These are phyloP conservation scores for fruit fly (Drosophila melanogaster) DNA, from an alignment of 1,140 invertebrate genomes.

Conservation along the genomic window Release_6_plus_ISO1_MT NT_033777.3:16296501-16297000, in stretches of 20 bases:
- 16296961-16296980: conserved; percentile 99
- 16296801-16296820: too few species aligned
- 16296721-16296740: conserved; percentile 99
- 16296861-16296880: conserved; percentile 99
- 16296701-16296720: conserved; percentile 99
- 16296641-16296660: conserved; percentile 78
- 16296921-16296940: conserved; percentile 99
- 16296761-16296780: conserved; percentile 99
- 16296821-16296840: conserved; percentile 90
- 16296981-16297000: conserved; percentile 99
- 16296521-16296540: too few species aligned
- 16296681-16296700: conserved; percentile 99
- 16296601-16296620: conserved; percentile 38
- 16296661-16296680: conserved; percentile 99
- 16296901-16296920: conserved; percentile 99
- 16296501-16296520: conserved; percentile 38
- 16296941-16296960: conserved; percentile 99
- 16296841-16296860: conserved; percentile 99
- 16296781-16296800: conserved; percentile 1
- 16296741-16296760: conserved; percentile 98
- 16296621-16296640: background rate
- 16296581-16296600: conserved; percentile 10
- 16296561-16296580: conserved; percentile 7
- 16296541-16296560: background rate
- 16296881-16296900: conserved; percentile 99